Percentiles rank a stretch among this genome's conserved stretches.
These are phyloP conservation scores for Lycophotia porphyrea DNA, from an alignment of 2,888 invertebrate genomes.

Conservation along the genomic window DNA sequence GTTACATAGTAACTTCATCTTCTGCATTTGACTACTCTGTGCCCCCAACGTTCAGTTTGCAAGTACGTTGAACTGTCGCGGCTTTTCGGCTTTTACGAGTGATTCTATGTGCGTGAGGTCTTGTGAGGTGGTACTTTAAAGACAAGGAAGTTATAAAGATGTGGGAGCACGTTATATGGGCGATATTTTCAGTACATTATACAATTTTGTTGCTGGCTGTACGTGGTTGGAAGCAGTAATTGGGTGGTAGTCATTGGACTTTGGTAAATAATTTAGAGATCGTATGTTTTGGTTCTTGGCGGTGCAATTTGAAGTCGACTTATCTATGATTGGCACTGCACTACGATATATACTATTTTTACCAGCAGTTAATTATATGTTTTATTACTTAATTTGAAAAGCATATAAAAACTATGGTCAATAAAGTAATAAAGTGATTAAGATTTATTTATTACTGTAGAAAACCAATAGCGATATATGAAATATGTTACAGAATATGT, in stretches of 20 bases:
- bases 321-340: neutral
- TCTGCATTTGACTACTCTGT: conserved; percentile 14
- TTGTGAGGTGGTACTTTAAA: conserved; percentile 52
- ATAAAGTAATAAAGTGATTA: neutral
- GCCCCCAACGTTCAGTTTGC: conserved; percentile 25
- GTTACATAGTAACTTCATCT: conserved; percentile 1
- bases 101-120: conserved; percentile 63
- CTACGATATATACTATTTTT: neutral
- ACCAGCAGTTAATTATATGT: neutral
- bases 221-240: conserved; percentile 30
- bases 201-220: conserved; percentile 45
- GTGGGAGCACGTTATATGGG: conserved; percentile 35
- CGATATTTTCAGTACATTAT: conserved; percentile 45
- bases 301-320: neutral
- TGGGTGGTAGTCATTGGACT: neutral
- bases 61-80: conserved; percentile 62
- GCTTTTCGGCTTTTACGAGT: conserved; percentile 64
- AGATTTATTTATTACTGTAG: neutral
- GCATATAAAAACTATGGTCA: neutral
- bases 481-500: neutral
- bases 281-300: neutral
- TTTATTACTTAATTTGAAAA: neutral
- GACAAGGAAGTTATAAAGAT: conserved; percentile 55
- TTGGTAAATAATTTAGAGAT: neutral
- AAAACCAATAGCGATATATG: neutral